Percentiles rank a stretch among this genome's conserved stretches.
These are phyloP conservation scores for Dicerorhinus sumatrensis DNA, from an alignment of 2,113 vertebrate species.

Conservation along the genomic window DNA sequence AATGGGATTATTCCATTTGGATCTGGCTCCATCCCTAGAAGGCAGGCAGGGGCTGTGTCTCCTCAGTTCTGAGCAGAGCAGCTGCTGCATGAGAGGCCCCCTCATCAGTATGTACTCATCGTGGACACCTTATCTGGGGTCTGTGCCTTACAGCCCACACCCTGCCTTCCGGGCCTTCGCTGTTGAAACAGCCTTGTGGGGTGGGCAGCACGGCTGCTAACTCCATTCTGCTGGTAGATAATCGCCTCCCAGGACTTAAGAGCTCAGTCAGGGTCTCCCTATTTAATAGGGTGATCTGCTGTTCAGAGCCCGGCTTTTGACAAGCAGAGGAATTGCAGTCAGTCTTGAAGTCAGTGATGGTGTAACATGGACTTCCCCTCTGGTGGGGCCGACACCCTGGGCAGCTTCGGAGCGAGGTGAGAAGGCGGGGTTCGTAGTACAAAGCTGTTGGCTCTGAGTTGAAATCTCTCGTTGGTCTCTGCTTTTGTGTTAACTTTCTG, in stretches of 20 bases:
- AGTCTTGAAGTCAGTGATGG: neutral
- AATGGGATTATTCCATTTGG: neutral
- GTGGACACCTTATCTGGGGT: neutral
- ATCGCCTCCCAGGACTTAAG: neutral
- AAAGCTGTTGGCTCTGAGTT: neutral
- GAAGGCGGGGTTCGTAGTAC: neutral
- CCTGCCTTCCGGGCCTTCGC: neutral
- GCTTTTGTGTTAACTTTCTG: neutral
- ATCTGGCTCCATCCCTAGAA: neutral
- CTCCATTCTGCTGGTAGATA: neutral
- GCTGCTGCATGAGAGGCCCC: neutral
- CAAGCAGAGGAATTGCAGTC: neutral
- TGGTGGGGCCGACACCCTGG: rapidly evolving
- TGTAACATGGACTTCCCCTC: neutral
- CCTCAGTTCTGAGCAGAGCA: neutral
- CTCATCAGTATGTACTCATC: neutral
- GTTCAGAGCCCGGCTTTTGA: neutral
- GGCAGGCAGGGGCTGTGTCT: neutral
- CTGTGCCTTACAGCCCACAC: neutral
- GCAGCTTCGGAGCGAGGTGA: neutral
- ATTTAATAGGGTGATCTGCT: neutral
- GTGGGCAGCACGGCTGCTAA: neutral
- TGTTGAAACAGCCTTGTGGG: neutral
- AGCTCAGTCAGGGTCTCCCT: neutral
- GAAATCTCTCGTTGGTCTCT: neutral